Percentiles rank a stretch among this genome's conserved stretches.
phyloP scores from a whole-genome alignment of 2,797 vertebrate genomes.

The Geotrypetes seraphini region DNA sequence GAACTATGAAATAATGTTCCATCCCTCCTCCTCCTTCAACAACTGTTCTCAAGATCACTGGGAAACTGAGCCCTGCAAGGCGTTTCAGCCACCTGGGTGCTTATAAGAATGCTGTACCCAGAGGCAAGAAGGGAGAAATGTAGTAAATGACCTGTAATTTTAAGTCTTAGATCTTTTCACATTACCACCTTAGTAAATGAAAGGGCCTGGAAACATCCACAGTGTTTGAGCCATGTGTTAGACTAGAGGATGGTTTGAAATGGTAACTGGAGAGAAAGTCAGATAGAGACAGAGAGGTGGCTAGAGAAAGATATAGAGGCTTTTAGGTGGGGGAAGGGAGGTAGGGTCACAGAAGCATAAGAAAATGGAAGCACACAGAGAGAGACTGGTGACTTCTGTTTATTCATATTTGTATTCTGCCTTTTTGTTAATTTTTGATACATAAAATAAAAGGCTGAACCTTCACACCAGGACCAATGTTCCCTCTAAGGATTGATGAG shows the following conservation, averaged over 20 bases:
- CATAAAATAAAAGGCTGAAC: too few species aligned
- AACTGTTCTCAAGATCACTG: not conserved
- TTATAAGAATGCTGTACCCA: conserved; percentile 20
- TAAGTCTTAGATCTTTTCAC: conserved; percentile 30
- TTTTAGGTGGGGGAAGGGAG: too few species aligned
- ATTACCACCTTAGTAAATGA: conserved; percentile 17
- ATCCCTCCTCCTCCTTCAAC: not conserved
- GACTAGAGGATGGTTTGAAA: conserved; percentile 1
- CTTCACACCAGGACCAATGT: too few species aligned
- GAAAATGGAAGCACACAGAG: too few species aligned
- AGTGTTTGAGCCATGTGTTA: conserved; percentile 11
- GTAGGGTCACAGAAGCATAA: too few species aligned
- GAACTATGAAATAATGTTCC: not conserved
- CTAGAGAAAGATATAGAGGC: too few species aligned
- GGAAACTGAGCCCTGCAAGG: conserved; percentile 20
- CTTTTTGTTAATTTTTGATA: too few species aligned
- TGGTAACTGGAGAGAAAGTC: too few species aligned
- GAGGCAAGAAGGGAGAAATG: conserved; percentile 25
- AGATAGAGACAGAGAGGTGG: too few species aligned
- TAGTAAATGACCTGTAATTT: conserved; percentile 37
- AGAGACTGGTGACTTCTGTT: too few species aligned
- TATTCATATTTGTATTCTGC: too few species aligned
- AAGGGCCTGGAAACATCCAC: conserved; percentile 2
- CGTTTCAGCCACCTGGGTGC: conserved; percentile 34
- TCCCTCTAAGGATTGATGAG: too few species aligned